Base-by-base conservation (phyloP, 2,797 vertebrate species). In the Myotis pilosus region DNA sequence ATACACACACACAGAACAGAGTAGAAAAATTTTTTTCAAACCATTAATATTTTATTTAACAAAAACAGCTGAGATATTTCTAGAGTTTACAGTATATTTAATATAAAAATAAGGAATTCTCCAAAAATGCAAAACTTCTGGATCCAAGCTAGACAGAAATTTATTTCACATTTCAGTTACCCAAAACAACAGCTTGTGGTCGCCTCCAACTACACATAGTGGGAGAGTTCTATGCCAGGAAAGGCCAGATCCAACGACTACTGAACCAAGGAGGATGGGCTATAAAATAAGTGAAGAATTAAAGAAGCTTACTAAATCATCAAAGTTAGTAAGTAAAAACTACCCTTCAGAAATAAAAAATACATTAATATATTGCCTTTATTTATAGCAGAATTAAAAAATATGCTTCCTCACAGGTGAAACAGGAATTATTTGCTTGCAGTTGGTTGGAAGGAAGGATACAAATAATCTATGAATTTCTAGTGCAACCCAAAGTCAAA, bases 161-260 rank as follows among this genome's bases (percentile, higher is more conserved):
- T 95, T 95, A 68, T 87, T 95, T 99, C 97, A 99, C 98, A 99
- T 99, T 98, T 99, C 99, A 7, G 99, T 99, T 98, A 99, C 98
- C 99, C 99, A 99, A 95, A 99, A 99, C 79, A 98, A 98, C 76
- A 99, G 98, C 96, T 99, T 99, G 97, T 99, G 98, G 97, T 99
- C 99, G 78, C 99, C 98, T 72, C 99, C 99, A 0, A 99, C 98
- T 87, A 98, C 99, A 87, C 99, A 99, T 41, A 99, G 98, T 2
- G 99, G 99, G 82, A 99, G 98, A 12, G 98, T 99, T 96, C 99
- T 98, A 71, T 99, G 99, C 99, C 99, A 99, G 92, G 99, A 99
- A 91, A 99, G 98, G 88, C 99, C 99, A 20, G 99, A 99, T 95
- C 99, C 99, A 44, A 99, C 98, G 0, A 98, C 76, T 76, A 99